A percentile compares a stretch with the other conserved stretches of the same genome.
phyloP scores from a whole-genome alignment of 2,888 invertebrate species.

The Brachyopa scutellaris region DNA sequence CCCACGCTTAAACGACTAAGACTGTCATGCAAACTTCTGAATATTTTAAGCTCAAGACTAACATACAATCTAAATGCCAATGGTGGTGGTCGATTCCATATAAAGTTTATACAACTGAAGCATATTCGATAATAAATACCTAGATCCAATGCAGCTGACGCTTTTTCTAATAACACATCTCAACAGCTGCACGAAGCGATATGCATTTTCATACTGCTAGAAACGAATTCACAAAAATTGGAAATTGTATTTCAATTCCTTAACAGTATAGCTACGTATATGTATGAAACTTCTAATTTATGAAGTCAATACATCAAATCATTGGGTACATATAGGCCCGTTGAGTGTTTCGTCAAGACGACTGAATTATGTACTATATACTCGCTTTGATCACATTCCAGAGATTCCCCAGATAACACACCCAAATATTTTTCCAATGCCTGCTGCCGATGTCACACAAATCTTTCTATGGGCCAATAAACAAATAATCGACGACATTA shows the following conservation, averaged over 20 bases:
- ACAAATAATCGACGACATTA: conserved; percentile 68
- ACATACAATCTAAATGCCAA: too few relatives aligned
- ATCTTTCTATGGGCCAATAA: conserved; percentile 61
- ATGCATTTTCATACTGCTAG: neutral
- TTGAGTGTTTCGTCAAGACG: conserved; percentile 5
- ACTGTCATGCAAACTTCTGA: too few relatives aligned
- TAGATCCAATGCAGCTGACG: too few relatives aligned
- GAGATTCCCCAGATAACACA: conserved; percentile 25
- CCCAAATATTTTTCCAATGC: neutral
- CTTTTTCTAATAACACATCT: neutral
- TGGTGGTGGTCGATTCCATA: too few relatives aligned
- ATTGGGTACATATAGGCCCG: neutral
- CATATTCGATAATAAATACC: too few relatives aligned
- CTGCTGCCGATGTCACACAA: conserved; percentile 32
- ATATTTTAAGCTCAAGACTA: too few relatives aligned
- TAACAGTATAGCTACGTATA: too few relatives aligned
- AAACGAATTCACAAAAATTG: too few relatives aligned
- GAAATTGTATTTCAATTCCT: too few relatives aligned
- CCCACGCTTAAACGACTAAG: too few relatives aligned
- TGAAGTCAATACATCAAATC: conserved; percentile 15
- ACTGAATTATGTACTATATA: conserved; percentile 41
- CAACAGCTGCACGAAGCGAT: neutral
- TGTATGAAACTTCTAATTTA: conserved; percentile 1
- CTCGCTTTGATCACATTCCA: conserved; percentile 16
- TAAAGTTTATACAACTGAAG: too few relatives aligned